Percentiles rank a stretch among this genome's conserved stretches.
Evolutionary conservation across 2,888 invertebrate genomes (phyloP).

Genomic region (Mythimna impura): DNA sequence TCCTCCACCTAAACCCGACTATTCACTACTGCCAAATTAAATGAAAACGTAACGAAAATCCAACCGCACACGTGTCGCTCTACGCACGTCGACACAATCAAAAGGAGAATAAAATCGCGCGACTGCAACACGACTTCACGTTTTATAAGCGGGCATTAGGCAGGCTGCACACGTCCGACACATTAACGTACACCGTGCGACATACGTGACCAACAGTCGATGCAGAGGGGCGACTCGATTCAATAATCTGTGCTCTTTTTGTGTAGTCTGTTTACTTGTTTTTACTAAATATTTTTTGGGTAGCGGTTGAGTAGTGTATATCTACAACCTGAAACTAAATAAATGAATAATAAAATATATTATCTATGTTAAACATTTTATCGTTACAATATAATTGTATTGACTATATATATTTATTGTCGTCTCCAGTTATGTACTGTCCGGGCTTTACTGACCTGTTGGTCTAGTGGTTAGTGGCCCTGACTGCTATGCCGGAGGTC

Average conservation of each 20-base stretch:
- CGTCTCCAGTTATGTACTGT: too few species aligned
- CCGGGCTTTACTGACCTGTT: too few species aligned
- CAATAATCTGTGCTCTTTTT: slow-evolving; percentile 77
- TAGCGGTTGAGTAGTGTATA: slow-evolving; percentile 20
- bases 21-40: slow-evolving; percentile 52
- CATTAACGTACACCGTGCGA: slow-evolving; percentile 86
- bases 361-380: too few species aligned
- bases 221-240: slow-evolving; percentile 73
- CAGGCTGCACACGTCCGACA: slow-evolving; percentile 82
- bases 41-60: slow-evolving; percentile 62
- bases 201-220: slow-evolving; percentile 78
- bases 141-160: slow-evolving; percentile 79
- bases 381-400: too few species aligned
- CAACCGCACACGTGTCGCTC: slow-evolving; percentile 68
- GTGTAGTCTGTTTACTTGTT: slow-evolving; percentile 67
- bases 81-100: slow-evolving; percentile 85
- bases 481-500: too few species aligned
- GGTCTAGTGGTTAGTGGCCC: too few species aligned
- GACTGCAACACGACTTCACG: slow-evolving; percentile 74
- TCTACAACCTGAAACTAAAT: too few species aligned
- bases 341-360: too few species aligned
- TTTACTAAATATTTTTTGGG: slow-evolving; percentile 60
- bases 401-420: too few species aligned
- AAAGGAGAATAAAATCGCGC: slow-evolving; percentile 83
- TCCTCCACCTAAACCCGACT: slow-evolving; percentile 39